Evolutionary conservation across 2,888 invertebrate genomes (phyloP).

Genomic region (Nipponacmea schrenckii): DNA sequence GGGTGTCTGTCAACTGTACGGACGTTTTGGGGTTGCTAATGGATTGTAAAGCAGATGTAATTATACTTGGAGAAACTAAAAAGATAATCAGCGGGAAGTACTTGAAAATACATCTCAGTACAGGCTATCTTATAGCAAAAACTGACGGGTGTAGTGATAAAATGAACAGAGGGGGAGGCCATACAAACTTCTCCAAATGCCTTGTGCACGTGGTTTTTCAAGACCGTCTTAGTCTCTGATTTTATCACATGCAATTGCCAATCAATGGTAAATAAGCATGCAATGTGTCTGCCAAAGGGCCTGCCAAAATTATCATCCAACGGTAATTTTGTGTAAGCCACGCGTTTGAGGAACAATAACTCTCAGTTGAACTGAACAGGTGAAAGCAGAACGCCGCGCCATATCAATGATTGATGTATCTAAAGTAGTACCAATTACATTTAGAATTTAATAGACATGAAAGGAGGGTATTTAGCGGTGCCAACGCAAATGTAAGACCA

Average conservation of each 20-base stretch:
- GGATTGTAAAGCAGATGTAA: constrained; percentile 9
- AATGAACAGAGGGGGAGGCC: not conserved
- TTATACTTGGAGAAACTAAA: constrained; percentile 5
- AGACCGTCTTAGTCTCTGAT: constrained; percentile 16
- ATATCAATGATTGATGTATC: constrained; percentile 54
- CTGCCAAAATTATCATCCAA: constrained; percentile 46
- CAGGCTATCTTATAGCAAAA: constrained; percentile 5
- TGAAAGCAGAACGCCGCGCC: constrained; percentile 44
- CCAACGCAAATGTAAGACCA: constrained; percentile 32
- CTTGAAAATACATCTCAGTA: constrained; percentile 9
- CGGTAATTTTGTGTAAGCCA: constrained; percentile 43
- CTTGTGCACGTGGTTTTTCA: constrained; percentile 6
- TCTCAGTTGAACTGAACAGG: constrained; percentile 49
- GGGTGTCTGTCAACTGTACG: not conserved
- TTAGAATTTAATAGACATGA: constrained; percentile 61
- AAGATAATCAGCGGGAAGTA: constrained; percentile 15
- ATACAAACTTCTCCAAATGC: constrained; percentile 14
- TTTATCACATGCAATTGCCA: constrained; percentile 38
- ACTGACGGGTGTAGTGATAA: not conserved
- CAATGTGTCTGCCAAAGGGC: constrained; percentile 40
- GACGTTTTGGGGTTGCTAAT: constrained; percentile 4
- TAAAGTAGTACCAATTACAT: constrained; percentile 56
- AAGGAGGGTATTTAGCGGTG: constrained; percentile 46
- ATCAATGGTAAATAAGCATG: constrained; percentile 46
- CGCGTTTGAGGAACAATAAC: constrained; percentile 48